Percentiles rank a stretch among this genome's conserved stretches.
phyloP scores from a whole-genome alignment of 1,140 invertebrate species.

The Protaetia brevitarsis region DNA sequence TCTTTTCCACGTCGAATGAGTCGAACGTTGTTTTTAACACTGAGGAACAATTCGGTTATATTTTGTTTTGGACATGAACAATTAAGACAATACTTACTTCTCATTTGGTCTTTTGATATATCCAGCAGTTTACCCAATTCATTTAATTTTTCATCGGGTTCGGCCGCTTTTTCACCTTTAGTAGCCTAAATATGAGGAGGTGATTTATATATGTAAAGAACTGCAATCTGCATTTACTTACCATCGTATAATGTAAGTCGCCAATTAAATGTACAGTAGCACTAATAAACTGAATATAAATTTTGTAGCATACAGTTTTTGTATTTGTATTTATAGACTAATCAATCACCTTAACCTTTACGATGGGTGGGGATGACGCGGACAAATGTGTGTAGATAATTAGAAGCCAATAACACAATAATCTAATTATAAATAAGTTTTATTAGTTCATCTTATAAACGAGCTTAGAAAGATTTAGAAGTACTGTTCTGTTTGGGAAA shows the following conservation, averaged over 20 bases:
- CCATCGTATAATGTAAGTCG: background rate
- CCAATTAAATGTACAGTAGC: background rate
- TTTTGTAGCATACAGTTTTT: background rate
- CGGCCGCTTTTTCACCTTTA: background rate
- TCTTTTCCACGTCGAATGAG: conserved; percentile 76
- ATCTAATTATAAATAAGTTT: conserved; percentile 10
- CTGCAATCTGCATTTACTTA: background rate
- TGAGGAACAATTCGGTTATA: conserved; percentile 38
- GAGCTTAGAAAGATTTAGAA: background rate
- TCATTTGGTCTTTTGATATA: conserved; percentile 18
- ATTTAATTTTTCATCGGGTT: background rate
- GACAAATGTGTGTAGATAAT: background rate
- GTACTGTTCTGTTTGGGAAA: background rate
- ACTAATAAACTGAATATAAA: background rate
- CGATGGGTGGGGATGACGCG: background rate
- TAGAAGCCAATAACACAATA: background rate
- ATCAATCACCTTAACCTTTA: conserved; percentile 25
- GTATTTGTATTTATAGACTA: conserved; percentile 27
- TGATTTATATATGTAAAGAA: background rate
- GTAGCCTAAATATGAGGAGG: background rate
- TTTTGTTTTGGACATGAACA: background rate
- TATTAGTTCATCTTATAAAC: too few relatives aligned
- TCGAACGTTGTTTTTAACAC: conserved; percentile 77
- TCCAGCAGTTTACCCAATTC: conserved; percentile 2
- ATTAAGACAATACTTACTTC: background rate